Base-by-base conservation (phyloP, 2,113 vertebrate genomes). In the Phasianus colchicus region DNA sequence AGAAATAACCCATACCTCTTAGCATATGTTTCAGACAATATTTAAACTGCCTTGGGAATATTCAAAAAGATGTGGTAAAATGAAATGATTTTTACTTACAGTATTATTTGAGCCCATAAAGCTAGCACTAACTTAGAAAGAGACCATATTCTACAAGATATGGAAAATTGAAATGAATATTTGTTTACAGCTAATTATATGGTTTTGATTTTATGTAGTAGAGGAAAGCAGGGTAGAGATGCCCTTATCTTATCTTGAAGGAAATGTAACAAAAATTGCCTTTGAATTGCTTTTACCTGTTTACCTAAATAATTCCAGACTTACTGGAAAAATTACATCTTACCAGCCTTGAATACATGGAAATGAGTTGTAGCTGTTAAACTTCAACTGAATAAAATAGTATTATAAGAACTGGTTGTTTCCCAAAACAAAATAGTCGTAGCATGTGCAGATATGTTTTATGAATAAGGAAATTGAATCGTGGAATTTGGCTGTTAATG, bases 151-250 rank as follows among this genome's bases (percentile, higher is more conserved):
- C 82, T 64, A 1, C 13, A 34, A 15, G 48, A 6, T 25, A 6
- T 1, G 30, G 54, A 45, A 89, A 87, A 85, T 36, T 34, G 8
- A 64, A 81, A 19, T 43, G 45, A 77, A 18, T 24, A 9, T 47
- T 85, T 77, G 18, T 19, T 83, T 65, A 29, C 43, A 32, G 14
- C 12, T 81, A 25, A 29, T 65, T 58, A 11, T 30, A 42, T 43
- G 61, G 6, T 42, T 92, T 34, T 78, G 74, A 4, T 32, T 64
- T 50, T 43, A 25, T 20, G 13, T 52, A 64, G 34, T 20, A 27
- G 42, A 71, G 42, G 14, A 72, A 38, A 22, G 11, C 29, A 83
- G 48, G 0, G 0, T 64, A 69, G 63, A 55, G 6, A 20, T 38
- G 40, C 52, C 43, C 40, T 38, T 32, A 8, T 34, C 84, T 87